A percentile compares a stretch with the other conserved stretches of the same genome.
phyloP scores from a whole-genome alignment of 2,797 vertebrate species.

The Betta splendens region DNA sequence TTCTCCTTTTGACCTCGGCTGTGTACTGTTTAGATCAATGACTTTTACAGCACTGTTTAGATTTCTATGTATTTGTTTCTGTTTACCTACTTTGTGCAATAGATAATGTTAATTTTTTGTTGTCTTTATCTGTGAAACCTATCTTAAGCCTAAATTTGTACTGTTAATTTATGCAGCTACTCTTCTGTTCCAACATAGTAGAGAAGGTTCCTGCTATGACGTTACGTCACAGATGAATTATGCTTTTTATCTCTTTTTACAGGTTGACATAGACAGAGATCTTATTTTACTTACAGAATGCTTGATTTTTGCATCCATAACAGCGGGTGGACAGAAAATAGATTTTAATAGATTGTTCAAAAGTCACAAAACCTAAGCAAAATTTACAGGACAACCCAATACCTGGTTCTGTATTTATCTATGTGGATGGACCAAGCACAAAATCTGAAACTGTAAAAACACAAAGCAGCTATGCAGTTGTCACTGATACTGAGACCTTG shows the following conservation, averaged over 20 bases:
- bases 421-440: too few relatives aligned
- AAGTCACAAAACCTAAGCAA: too few relatives aligned
- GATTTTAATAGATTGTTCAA: too few relatives aligned
- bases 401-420: too few relatives aligned
- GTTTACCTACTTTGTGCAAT: slow-evolving; percentile 82
- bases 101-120: slow-evolving; percentile 72
- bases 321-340: too few relatives aligned
- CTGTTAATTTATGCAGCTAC: slow-evolving; percentile 63
- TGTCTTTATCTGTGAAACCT: slow-evolving; percentile 66
- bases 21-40: too few relatives aligned
- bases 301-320: slow-evolving; percentile 23
- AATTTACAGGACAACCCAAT: too few relatives aligned
- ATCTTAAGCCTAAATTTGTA: slow-evolving; percentile 50
- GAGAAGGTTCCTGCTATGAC: slow-evolving; percentile 23
- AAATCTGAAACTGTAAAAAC: too few relatives aligned
- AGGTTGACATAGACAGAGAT: too few relatives aligned
- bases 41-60: slow-evolving; percentile 37
- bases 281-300: slow-evolving; percentile 8
- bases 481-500: too few relatives aligned
- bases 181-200: slow-evolving; percentile 15
- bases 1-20: too few relatives aligned
- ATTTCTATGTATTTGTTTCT: slow-evolving; percentile 60
- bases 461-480: too few relatives aligned
- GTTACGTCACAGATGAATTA: slow-evolving; percentile 21
- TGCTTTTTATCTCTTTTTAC: not conserved